phyloP scores from a whole-genome alignment of 2,113 vertebrate genomes.

The Corythornis madagascariensis region DNA sequence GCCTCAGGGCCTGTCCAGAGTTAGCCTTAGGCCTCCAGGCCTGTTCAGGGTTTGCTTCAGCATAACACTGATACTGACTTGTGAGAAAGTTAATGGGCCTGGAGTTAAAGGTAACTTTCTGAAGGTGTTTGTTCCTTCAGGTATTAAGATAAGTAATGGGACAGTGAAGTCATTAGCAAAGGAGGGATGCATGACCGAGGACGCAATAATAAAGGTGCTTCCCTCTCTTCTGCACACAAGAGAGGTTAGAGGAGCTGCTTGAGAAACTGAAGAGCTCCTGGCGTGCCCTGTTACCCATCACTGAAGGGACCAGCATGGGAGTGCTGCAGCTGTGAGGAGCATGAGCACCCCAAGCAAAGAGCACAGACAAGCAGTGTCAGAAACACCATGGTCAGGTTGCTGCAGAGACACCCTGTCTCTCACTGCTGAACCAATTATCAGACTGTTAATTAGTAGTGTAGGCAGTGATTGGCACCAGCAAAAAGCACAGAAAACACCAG shows the following conservation, averaged over 20 bases:
- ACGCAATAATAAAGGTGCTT: not conserved
- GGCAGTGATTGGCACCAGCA: too few species aligned
- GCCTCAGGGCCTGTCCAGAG: too few species aligned
- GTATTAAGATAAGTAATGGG: not conserved
- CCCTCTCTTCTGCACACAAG: not conserved
- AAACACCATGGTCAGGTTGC: not conserved
- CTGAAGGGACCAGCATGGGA: not conserved
- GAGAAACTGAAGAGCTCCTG: not conserved
- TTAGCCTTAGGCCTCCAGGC: too few species aligned
- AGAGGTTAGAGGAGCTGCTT: not conserved
- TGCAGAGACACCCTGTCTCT: not conserved
- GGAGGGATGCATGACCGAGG: not conserved
- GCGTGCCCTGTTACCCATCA: too few species aligned
- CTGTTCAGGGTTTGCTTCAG: too few species aligned
- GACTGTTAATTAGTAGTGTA: not conserved
- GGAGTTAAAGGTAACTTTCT: not conserved
- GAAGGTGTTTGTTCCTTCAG: not conserved
- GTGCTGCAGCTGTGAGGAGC: not conserved
- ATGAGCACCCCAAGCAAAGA: not conserved
- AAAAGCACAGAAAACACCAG: not conserved
- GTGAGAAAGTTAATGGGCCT: too few species aligned
- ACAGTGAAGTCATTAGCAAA: not conserved
- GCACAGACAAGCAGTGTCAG: not conserved
- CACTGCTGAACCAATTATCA: not conserved
- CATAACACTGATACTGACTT: too few species aligned